Conservation (phyloP, 2,888 invertebrate species). For the Drosophila buzzatii region DNA sequence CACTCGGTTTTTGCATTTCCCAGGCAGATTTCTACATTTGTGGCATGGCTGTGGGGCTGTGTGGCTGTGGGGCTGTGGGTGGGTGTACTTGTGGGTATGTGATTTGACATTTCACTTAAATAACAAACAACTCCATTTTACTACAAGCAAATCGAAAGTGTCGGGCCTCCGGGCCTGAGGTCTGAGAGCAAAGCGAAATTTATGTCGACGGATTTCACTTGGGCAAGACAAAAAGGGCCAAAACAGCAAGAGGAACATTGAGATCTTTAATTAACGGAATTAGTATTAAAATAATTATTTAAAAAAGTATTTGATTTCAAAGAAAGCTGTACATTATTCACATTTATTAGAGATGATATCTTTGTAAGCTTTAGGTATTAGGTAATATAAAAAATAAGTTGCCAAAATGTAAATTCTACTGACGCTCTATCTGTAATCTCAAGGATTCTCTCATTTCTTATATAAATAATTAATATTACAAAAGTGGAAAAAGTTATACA, state of each 20-base stretch:
- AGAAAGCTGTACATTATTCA: too few relatives aligned
- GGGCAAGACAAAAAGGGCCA: neutral
- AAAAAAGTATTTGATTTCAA: too few relatives aligned
- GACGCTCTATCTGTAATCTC: too few relatives aligned
- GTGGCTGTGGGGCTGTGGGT: neutral
- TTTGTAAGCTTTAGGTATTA: too few relatives aligned
- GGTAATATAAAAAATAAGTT: too few relatives aligned
- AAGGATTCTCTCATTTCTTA: too few relatives aligned
- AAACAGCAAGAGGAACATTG: neutral
- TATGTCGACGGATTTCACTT: conserved; percentile 39
- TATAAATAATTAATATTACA: neutral
- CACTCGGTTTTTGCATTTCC: conserved; percentile 25
- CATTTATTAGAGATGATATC: too few relatives aligned
- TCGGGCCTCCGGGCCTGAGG: conserved; percentile 21
- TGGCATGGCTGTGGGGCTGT: neutral
- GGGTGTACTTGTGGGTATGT: conserved; percentile 9
- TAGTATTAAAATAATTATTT: neutral
- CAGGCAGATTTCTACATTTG: conserved; percentile 36
- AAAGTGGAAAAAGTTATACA: neutral
- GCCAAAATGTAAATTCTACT: too few relatives aligned
- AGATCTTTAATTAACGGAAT: neutral
- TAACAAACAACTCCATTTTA: conserved; percentile 51
- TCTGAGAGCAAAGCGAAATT: conserved; percentile 50
- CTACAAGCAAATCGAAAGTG: conserved; percentile 61
- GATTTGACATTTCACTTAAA: conserved; percentile 40